Conservation (phyloP, 1,140 invertebrate genomes). For the Trissolcus basalis region DNA sequence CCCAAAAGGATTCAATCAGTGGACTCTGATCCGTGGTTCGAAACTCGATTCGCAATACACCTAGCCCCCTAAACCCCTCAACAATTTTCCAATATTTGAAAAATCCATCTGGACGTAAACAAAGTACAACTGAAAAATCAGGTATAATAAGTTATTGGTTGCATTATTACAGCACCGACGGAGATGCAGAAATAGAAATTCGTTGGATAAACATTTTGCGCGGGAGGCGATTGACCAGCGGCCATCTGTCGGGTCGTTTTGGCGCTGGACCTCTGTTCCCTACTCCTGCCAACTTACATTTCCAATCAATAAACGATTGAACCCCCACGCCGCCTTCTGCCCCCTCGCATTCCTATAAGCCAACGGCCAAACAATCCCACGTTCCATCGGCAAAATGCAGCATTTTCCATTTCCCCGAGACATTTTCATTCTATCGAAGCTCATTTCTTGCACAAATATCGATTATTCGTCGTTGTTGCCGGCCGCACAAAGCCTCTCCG, state of each 20-base stretch:
- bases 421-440: conserved; percentile 50
- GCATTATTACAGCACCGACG: conserved; percentile 8
- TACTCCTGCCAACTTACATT: conserved; percentile 66
- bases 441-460: conserved; percentile 56
- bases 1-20: conserved; percentile 16
- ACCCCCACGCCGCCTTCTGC: conserved; percentile 62
- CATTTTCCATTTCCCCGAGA: conserved; percentile 48
- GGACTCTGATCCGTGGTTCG: conserved; percentile 18
- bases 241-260: conserved; percentile 70
- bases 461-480: conserved; percentile 38
- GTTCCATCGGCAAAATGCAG: conserved; percentile 57
- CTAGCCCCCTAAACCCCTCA: conserved; percentile 9
- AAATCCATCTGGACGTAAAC: conserved; percentile 24
- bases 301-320: conserved; percentile 76
- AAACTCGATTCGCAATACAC: conserved; percentile 29
- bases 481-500: conserved; percentile 6
- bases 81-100: conserved; percentile 22
- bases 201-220: conserved; percentile 41
- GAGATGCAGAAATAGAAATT: conserved; percentile 24
- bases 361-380: conserved; percentile 68
- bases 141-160: conserved; percentile 32
- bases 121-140: conserved; percentile 30
- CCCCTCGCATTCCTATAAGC: conserved; percentile 64
- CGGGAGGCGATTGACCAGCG: conserved; percentile 63
- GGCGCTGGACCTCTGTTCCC: conserved; percentile 55